Conservation (phyloP, 64 coral and sea anemone species). For the Montipora efflorescens region DNA sequence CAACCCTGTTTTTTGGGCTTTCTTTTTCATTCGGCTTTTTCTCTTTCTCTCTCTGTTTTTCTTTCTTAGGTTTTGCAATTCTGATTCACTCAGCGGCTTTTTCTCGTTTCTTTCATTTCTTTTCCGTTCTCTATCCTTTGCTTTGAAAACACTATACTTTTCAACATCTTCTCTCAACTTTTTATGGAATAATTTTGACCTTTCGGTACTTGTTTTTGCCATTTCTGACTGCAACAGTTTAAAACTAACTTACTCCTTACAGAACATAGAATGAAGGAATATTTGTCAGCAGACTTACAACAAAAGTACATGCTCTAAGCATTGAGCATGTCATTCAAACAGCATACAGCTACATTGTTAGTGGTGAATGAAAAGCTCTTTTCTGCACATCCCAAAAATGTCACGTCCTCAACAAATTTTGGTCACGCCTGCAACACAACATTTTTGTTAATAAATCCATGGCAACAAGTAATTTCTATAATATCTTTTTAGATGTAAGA, state of each 20-base stretch:
- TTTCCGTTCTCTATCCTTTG: too few relatives aligned
- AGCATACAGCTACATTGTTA: constrained; percentile 20
- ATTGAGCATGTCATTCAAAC: constrained; percentile 36
- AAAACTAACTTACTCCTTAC: too few relatives aligned
- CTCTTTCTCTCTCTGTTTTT: neutral
- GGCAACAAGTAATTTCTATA: too few relatives aligned
- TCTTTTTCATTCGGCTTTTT: neutral
- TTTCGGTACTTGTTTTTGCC: too few relatives aligned
- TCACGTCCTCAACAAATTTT: too few relatives aligned
- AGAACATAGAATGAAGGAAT: neutral
- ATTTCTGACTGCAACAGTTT: too few relatives aligned
- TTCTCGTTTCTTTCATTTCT: neutral
- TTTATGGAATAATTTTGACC: too few relatives aligned
- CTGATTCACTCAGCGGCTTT: neutral
- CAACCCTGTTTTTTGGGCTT: neutral
- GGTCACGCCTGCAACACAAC: too few relatives aligned
- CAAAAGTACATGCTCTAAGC: constrained; percentile 38
- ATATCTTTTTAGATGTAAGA: too few relatives aligned
- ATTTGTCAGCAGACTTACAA: constrained; percentile 35
- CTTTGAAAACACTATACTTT: too few relatives aligned
- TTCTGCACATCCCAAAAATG: neutral
- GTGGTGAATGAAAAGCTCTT: constrained; percentile 13
- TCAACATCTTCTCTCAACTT: too few relatives aligned
- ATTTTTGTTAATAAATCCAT: too few relatives aligned
- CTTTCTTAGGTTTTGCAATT: neutral